These are phyloP conservation scores for Oreochromis mossambicus DNA, from an alignment of 2,797 vertebrate species.

Conservation along the genomic window DNA sequence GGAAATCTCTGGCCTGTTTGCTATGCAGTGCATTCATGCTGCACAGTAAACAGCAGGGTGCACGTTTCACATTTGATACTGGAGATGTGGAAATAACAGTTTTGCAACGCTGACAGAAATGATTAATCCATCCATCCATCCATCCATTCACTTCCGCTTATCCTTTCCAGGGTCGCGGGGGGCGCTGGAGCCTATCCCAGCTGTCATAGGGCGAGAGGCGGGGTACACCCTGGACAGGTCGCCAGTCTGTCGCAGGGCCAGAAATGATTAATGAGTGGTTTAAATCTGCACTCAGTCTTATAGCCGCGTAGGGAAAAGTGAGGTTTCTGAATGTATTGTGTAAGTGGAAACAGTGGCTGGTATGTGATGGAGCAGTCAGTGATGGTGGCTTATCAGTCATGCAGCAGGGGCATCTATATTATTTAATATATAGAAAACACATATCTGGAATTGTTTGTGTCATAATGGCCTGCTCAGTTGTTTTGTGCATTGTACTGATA, in stretches of 20 bases:
- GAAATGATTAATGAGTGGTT: neutral
- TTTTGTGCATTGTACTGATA: neutral
- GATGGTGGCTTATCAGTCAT: accelerated
- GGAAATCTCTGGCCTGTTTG: neutral
- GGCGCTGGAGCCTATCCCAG: too few species aligned
- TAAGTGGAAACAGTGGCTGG: neutral
- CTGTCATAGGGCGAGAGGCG: too few species aligned
- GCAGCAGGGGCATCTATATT: neutral
- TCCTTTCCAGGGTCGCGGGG: too few species aligned
- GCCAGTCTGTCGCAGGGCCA: too few species aligned
- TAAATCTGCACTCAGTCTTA: neutral
- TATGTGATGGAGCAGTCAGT: too few species aligned
- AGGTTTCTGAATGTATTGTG: neutral
- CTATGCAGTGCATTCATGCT: neutral
- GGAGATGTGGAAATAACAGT: neutral
- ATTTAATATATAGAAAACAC: neutral
- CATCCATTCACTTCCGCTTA: too few species aligned
- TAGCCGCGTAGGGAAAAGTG: too few species aligned
- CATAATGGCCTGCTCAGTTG: neutral
- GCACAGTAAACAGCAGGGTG: neutral
- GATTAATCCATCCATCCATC: too few species aligned
- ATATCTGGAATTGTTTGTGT: neutral
- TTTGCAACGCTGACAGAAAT: neutral
- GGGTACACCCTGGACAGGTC: too few species aligned
- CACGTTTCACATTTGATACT: neutral